These are phyloP conservation scores for Fragum fragum DNA, from an alignment of 2,888 invertebrate genomes.

Conservation along the genomic window DNA sequence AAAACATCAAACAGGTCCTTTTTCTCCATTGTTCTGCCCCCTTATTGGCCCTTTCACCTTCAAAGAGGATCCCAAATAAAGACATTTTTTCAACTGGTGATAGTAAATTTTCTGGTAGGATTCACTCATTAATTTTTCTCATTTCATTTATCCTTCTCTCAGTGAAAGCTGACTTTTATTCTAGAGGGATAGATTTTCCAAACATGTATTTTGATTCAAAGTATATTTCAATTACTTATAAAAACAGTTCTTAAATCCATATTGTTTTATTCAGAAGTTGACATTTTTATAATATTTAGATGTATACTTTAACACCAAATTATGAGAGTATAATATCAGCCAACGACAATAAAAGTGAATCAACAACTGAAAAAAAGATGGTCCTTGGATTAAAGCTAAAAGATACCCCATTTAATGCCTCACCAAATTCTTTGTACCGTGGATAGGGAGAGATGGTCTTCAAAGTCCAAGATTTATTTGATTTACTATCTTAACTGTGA, in stretches of 20 bases:
- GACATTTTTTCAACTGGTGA: conserved; percentile 26
- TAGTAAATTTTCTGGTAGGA: conserved; percentile 23
- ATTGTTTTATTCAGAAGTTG: too few species aligned
- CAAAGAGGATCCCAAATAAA: conserved; percentile 6
- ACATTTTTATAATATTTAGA: too few species aligned
- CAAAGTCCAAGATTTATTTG: conserved; percentile 41
- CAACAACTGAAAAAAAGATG: background rate
- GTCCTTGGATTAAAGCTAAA: conserved; percentile 26
- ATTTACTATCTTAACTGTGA: conserved; percentile 48
- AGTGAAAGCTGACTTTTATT: background rate
- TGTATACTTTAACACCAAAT: too few species aligned
- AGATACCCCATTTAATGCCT: conserved; percentile 49
- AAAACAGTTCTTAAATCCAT: too few species aligned
- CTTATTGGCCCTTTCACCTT: conserved; percentile 15
- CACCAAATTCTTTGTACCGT: conserved; percentile 13
- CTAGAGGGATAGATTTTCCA: background rate
- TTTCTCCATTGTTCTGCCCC: conserved; percentile 27
- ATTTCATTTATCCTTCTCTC: background rate
- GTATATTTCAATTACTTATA: too few species aligned
- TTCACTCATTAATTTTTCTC: conserved; percentile 2
- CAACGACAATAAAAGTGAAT: too few species aligned
- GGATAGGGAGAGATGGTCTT: background rate
- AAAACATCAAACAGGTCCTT: conserved; percentile 53
- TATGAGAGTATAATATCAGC: too few species aligned
- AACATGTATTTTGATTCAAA: too few species aligned